Conservation (phyloP, 64 coral and sea anemone genomes). For the Catalaphyllia jardinei region DNA sequence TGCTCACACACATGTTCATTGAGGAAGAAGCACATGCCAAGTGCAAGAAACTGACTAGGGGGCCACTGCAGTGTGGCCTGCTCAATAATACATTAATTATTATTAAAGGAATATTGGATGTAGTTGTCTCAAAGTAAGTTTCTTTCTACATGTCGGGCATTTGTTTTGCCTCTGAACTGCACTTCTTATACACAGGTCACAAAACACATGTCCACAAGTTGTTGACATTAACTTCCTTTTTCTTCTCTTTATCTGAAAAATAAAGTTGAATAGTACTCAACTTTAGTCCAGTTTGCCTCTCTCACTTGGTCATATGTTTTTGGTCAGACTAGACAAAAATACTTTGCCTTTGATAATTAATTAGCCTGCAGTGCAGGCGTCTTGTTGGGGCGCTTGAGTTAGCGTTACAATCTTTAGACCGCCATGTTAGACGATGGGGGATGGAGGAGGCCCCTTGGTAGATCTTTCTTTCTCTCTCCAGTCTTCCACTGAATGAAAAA, state of each 20-base stretch:
- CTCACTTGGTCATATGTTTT: too few species aligned
- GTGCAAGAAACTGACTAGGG: neutral
- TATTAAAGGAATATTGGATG: constrained; percentile 90
- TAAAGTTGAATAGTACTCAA: neutral
- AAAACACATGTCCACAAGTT: constrained; percentile 96
- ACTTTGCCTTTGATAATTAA: too few species aligned
- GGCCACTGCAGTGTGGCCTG: too few species aligned
- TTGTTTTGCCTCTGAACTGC: constrained; percentile 81
- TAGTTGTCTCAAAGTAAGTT: constrained; percentile 78
- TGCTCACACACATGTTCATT: neutral
- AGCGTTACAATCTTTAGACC: too few species aligned
- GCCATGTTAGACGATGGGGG: too few species aligned
- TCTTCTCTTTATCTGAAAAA: constrained; percentile 84
- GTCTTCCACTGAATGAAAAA: too few species aligned
- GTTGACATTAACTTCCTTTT: constrained; percentile 96
- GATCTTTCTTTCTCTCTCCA: too few species aligned
- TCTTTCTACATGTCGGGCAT: constrained; percentile 96
- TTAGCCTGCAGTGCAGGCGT: too few species aligned
- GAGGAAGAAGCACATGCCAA: neutral
- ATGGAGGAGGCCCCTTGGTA: too few species aligned
- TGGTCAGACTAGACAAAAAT: too few species aligned
- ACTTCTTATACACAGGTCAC: constrained; percentile 86
- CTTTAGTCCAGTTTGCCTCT: neutral
- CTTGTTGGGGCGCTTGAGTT: too few species aligned
- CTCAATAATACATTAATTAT: neutral